These are phyloP conservation scores for Lypha dubia DNA, from an alignment of 2,888 invertebrate species.

Conservation along the genomic window DNA sequence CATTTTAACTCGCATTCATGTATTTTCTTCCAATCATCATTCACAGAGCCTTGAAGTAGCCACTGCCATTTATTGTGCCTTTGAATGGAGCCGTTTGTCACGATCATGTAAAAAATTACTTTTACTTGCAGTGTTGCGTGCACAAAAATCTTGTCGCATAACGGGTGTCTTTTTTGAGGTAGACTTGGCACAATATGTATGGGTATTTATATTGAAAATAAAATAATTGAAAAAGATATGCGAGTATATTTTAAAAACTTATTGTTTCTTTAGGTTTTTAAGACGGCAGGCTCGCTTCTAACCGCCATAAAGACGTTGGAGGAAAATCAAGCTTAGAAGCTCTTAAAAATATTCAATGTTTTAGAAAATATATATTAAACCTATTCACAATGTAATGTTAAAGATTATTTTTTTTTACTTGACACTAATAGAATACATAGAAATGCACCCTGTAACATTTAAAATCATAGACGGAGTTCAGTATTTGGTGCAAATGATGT, in stretches of 20 bases:
- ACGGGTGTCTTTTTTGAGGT: constrained; percentile 51
- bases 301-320: constrained; percentile 42
- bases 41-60: constrained; percentile 35
- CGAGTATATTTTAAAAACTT: too few species aligned
- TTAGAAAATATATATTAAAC: too few species aligned
- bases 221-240: not conserved
- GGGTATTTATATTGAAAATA: not conserved
- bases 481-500: too few species aligned
- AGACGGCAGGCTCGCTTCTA: constrained; percentile 39
- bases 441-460: too few species aligned
- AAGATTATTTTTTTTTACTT: too few species aligned
- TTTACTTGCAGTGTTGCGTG: constrained; percentile 30
- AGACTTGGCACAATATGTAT: constrained; percentile 29
- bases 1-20: not conserved
- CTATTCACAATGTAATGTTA: too few species aligned
- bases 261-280: constrained; percentile 58
- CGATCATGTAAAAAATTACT: constrained; percentile 9
- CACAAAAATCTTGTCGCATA: constrained; percentile 4
- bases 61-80: constrained; percentile 36
- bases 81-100: constrained; percentile 33
- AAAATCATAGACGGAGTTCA: too few species aligned
- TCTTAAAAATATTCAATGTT: too few species aligned
- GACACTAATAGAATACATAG: too few species aligned
- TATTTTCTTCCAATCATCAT: not conserved
- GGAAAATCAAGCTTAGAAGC: constrained; percentile 14